Conservation (phyloP, 1,140 invertebrate species). For the Procambarus virginalis region DNA sequence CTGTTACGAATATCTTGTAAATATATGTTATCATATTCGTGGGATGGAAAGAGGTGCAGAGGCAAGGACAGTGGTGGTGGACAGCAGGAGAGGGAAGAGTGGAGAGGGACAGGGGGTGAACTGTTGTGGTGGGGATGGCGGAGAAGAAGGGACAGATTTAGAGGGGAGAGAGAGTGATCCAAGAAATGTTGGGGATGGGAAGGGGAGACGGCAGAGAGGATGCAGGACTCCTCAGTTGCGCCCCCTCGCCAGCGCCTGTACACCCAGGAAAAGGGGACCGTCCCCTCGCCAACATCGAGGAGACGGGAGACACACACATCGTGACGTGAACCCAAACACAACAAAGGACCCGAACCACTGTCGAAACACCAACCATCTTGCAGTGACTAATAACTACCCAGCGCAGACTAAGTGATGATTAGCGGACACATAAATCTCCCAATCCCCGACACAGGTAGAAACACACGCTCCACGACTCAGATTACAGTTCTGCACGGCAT, state of each 20-base stretch:
- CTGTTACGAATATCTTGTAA: no score
- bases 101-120: no score
- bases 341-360: not conserved
- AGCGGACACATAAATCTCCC: constrained; percentile 29
- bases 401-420: constrained; percentile 26
- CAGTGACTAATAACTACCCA: constrained; percentile 11
- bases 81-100: not conserved
- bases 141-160: not conserved
- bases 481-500: constrained; percentile 17
- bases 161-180: not conserved
- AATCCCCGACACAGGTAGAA: constrained; percentile 42
- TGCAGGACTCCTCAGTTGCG: no score
- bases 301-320: not conserved
- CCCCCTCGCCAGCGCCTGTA: no score
- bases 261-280: no score
- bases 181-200: not conserved
- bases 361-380: not conserved
- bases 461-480: constrained; percentile 24
- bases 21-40: no score
- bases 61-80: not conserved
- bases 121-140: no score
- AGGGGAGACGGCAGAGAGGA: not conserved
- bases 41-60: no score
- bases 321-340: not conserved
- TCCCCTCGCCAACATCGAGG: no score